Evolutionary conservation across 1,140 invertebrate genomes (phyloP).

Genomic region (Megathymus violae): DNA sequence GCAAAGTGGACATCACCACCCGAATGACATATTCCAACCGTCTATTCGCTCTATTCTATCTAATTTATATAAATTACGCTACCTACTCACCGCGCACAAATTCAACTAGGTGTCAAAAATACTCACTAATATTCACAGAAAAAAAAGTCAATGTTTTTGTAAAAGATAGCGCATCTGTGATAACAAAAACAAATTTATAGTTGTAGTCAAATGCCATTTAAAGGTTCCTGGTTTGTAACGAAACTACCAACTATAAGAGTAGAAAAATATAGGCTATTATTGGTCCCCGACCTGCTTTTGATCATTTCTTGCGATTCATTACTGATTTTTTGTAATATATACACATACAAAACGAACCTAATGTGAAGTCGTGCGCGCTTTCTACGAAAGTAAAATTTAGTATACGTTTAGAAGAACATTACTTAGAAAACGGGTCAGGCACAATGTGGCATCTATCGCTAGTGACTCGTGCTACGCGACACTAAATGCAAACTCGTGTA

Average conservation of each 20-base stretch:
- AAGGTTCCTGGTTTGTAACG: conserved; percentile 3
- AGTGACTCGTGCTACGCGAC: conserved; percentile 57
- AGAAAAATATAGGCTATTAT: conserved; percentile 28
- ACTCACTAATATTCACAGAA: background rate
- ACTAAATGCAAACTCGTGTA: conserved; percentile 74
- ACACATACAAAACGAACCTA: conserved; percentile 5
- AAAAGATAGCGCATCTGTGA: background rate
- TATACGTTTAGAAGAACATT: conserved; percentile 32
- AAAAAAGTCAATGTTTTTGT: background rate
- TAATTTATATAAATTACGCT: conserved; percentile 56
- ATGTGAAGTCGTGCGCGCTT: conserved; percentile 28
- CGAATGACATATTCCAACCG: background rate
- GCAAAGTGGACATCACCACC: background rate
- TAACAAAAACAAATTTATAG: too few species aligned
- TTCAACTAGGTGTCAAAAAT: conserved; percentile 32
- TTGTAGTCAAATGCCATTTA: background rate
- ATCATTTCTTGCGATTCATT: background rate
- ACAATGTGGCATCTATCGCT: conserved; percentile 68
- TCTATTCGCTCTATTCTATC: conserved; percentile 6
- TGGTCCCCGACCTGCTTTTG: conserved; percentile 24
- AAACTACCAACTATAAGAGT: conserved; percentile 13
- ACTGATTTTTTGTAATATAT: background rate
- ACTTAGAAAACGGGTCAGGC: conserved; percentile 68
- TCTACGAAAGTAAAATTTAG: conserved; percentile 13
- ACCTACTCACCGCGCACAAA: conserved; percentile 50